Base-by-base conservation (phyloP, 2,888 invertebrate genomes). In the Plagodis dolabraria region DNA sequence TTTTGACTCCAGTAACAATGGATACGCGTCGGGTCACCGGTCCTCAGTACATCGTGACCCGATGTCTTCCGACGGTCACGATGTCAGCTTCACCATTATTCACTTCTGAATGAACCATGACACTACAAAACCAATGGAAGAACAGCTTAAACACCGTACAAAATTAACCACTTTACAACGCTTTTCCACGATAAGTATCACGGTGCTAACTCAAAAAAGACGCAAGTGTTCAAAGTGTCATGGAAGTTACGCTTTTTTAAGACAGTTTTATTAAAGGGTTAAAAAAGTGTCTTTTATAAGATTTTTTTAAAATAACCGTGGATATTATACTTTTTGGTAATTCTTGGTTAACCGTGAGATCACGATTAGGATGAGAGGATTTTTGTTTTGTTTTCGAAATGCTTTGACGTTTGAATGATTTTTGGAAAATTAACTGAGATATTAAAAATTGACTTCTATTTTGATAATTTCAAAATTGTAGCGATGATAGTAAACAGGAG, bases 1-100 rank as follows among this genome's bases (percentile, higher is more conserved):
- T 22, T 22, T 22, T 22, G 22, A 22, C 22, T 22, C 22, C 22
- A 22, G 4, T 12, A 38, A 12, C 71, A 83, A 67, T 79, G 86
- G 81, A 75, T 65, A 77, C 75, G 59, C 33, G 43, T 45, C 70
- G 64, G 76, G 72, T 78, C 76, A 67, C 52, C 73, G 72, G 69
- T 76, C 81, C 71, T 74, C 71, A 74, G 79, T 75, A 40, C 53
- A 76, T 86, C 92, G 92, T 92, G 92, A 90, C 87, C 86, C 75
- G 79, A 65, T 68, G 74, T 77, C 77, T 77, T 76, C 73, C 79
- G 72, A 71, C 78, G 77, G 78, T 79, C 86, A 82, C 85, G 82
- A 80, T 71, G 75, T 70, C 78, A 74, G 58, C 72, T 64, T 62
- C 74, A 62, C 49, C 34, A 56, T 56, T 53, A 73, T 74, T 73